Conservation (phyloP, 64 coral and sea anemone genomes). For the Hydrozoanthus tunicans region DNA sequence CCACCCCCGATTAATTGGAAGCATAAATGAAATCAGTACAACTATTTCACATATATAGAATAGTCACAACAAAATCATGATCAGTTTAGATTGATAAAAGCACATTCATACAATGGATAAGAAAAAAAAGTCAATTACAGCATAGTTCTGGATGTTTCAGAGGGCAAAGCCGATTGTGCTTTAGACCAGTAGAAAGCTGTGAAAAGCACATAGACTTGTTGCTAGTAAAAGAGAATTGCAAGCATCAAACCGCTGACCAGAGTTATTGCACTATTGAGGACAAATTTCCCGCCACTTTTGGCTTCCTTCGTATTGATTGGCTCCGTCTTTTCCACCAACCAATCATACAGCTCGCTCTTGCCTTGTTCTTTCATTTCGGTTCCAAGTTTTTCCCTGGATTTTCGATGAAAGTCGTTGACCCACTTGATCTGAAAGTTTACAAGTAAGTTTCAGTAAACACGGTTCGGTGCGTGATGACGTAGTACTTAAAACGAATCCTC, state of each 20-base stretch:
- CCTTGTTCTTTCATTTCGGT: slow-evolving; percentile 72
- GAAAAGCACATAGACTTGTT: too few relatives aligned
- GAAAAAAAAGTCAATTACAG: too few relatives aligned
- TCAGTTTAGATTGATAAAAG: too few relatives aligned
- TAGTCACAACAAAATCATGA: too few relatives aligned
- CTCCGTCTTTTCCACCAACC: slow-evolving; percentile 78
- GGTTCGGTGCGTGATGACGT: not conserved
- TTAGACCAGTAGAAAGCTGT: too few relatives aligned
- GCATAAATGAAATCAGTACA: too few relatives aligned
- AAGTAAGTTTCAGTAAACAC: not conserved
- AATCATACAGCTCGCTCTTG: slow-evolving; percentile 67
- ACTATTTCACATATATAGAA: too few relatives aligned
- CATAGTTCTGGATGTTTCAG: too few relatives aligned
- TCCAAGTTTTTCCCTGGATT: slow-evolving; percentile 75
- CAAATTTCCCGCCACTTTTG: not conserved
- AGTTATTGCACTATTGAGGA: not conserved
- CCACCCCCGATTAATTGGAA: too few relatives aligned
- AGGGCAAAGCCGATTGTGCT: too few relatives aligned
- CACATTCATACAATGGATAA: too few relatives aligned
- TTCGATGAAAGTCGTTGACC: slow-evolving; percentile 69
- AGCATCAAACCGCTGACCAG: slow-evolving; percentile 20
- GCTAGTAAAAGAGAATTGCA: not conserved
- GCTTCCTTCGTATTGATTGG: slow-evolving; percentile 41
- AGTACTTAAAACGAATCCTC: not conserved
- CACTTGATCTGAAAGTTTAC: slow-evolving; percentile 63